Conservation (phyloP, 2,113 vertebrate genomes). For the Rhodinocichla rosea region DNA sequence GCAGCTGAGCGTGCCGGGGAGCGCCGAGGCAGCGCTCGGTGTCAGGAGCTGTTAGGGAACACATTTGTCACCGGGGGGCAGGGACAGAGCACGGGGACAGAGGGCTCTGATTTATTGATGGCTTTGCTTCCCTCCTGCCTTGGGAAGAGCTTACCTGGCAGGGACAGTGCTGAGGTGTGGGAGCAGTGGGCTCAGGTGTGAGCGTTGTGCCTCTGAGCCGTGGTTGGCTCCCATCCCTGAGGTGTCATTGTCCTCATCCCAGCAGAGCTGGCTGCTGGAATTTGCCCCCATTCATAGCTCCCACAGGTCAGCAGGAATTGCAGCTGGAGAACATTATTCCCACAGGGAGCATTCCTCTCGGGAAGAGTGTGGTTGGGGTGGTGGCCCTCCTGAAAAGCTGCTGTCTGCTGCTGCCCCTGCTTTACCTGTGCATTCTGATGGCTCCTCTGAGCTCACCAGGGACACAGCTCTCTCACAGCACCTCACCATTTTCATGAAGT, state of each 20-base stretch:
- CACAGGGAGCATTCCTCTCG: fast-evolving
- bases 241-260: not conserved
- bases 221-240: not conserved
- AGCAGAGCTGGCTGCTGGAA: not conserved
- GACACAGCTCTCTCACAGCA: fast-evolving
- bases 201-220: not conserved
- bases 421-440: not conserved
- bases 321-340: not conserved
- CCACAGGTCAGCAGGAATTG: not conserved
- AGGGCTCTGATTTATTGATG: slow-evolving; percentile 6
- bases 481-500: not conserved
- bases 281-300: not conserved
- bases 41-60: slow-evolving; percentile 61
- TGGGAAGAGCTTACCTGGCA: not conserved
- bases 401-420: not conserved
- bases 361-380: not conserved
- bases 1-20: slow-evolving; percentile 8
- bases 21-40: not conserved
- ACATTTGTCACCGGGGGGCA: slow-evolving; percentile 54
- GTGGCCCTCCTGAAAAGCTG: not conserved
- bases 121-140: not conserved
- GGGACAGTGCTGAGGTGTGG: not conserved
- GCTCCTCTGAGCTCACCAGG: not conserved
- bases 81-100: not conserved
- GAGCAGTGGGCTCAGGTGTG: not conserved